These are phyloP conservation scores for Nasua narica DNA, from an alignment of 2,797 vertebrate genomes.

Conservation along the genomic window DNA sequence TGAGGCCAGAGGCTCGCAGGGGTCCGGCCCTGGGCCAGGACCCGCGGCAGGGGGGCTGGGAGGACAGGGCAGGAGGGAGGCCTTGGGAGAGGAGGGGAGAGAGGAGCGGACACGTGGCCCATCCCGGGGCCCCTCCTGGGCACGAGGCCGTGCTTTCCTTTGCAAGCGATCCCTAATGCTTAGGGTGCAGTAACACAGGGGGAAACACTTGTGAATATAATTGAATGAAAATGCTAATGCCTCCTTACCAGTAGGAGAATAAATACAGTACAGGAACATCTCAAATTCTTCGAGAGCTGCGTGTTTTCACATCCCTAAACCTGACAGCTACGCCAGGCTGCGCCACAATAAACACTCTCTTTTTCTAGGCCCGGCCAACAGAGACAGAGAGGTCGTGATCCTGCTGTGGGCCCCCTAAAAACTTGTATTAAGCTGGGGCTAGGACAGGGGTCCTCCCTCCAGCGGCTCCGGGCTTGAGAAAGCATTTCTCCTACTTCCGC, in stretches of 20 bases:
- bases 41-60: neutral
- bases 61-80: neutral
- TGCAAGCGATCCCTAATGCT: fast-evolving
- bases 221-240: slow-evolving; percentile 8
- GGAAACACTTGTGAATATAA: neutral
- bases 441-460: neutral
- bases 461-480: neutral
- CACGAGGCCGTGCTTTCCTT: fast-evolving
- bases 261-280: neutral
- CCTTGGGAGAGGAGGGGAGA: neutral
- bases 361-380: neutral
- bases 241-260: neutral
- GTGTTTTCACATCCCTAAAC: neutral
- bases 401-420: fast-evolving
- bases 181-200: fast-evolving
- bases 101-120: fast-evolving
- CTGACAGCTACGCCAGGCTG: neutral
- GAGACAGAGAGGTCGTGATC: fast-evolving
- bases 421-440: neutral
- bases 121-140: neutral
- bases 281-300: slow-evolving; percentile 47
- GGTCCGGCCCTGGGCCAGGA: neutral
- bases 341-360: fast-evolving
- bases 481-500: neutral
- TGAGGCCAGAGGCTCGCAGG: neutral